Conservation (phyloP, 2,797 vertebrate genomes). For the Bovichtus diacanthus region DNA sequence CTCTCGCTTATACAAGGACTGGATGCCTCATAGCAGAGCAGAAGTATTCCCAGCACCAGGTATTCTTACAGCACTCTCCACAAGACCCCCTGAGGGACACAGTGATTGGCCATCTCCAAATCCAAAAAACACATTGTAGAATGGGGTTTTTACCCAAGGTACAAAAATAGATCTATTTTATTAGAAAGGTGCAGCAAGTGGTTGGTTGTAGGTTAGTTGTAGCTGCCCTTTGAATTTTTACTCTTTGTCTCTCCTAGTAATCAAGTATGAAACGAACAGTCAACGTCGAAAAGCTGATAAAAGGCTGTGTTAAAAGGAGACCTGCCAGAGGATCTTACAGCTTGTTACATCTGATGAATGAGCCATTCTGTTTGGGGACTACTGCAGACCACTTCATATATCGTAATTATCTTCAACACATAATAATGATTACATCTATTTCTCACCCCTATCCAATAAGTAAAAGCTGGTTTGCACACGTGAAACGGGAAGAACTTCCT, state of each 20-base stretch:
- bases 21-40: background rate
- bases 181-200: no score
- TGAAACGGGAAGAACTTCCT: background rate
- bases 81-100: background rate
- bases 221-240: background rate
- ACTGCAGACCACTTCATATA: slow-evolving; percentile 30
- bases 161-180: no score
- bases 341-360: slow-evolving; percentile 64
- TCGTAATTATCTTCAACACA: slow-evolving; percentile 22
- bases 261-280: background rate
- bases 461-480: background rate
- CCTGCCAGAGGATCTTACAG: slow-evolving; percentile 56
- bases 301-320: slow-evolving; percentile 57
- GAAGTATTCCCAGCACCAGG: no score
- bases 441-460: slow-evolving; percentile 3
- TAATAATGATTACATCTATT: slow-evolving; percentile 23
- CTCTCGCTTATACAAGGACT: background rate
- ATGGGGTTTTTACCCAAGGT: no score
- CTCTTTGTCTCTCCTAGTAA: background rate
- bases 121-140: background rate
- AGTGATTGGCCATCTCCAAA: background rate
- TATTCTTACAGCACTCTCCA: background rate
- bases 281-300: slow-evolving; percentile 52
- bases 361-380: slow-evolving; percentile 28
- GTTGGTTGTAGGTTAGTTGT: background rate